These are phyloP conservation scores for Scomber colias DNA, from an alignment of 2,113 vertebrate species.

Conservation along the genomic window DNA sequence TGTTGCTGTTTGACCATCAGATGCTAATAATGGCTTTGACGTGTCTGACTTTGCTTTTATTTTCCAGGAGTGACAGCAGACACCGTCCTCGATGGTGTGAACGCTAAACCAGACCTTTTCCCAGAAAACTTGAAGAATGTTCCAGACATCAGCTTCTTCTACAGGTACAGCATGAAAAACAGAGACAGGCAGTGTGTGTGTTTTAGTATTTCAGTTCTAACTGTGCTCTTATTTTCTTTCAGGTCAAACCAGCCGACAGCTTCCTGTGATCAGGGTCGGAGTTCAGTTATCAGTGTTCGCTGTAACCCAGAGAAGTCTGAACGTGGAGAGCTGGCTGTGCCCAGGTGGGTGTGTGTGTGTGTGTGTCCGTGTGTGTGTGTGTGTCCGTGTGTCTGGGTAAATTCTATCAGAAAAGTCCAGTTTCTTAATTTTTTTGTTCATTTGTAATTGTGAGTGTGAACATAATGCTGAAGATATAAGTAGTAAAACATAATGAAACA, in stretches of 20 bases:
- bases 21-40: background rate
- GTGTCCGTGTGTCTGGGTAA: background rate
- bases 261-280: constrained; percentile 91
- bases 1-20: background rate
- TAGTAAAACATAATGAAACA: no score
- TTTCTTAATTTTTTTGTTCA: no score
- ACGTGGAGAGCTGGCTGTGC: constrained; percentile 88
- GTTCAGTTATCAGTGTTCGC: constrained; percentile 90
- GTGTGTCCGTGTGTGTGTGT: background rate
- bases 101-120: constrained; percentile 88
- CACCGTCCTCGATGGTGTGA: constrained; percentile 86
- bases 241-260: constrained; percentile 90
- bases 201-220: background rate
- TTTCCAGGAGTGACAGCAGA: constrained; percentile 90
- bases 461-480: no score
- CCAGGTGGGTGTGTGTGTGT: constrained; percentile 83
- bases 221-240: background rate
- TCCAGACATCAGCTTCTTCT: constrained; percentile 96
- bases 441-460: no score
- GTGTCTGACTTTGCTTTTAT: background rate
- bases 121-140: constrained; percentile 80
- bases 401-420: background rate
- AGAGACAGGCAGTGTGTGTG: background rate
- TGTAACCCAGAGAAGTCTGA: constrained; percentile 87
- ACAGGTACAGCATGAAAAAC: constrained; percentile 85